Base-by-base conservation (phyloP, 2,113 vertebrate species). In the Picathartes gymnocephalus region DNA sequence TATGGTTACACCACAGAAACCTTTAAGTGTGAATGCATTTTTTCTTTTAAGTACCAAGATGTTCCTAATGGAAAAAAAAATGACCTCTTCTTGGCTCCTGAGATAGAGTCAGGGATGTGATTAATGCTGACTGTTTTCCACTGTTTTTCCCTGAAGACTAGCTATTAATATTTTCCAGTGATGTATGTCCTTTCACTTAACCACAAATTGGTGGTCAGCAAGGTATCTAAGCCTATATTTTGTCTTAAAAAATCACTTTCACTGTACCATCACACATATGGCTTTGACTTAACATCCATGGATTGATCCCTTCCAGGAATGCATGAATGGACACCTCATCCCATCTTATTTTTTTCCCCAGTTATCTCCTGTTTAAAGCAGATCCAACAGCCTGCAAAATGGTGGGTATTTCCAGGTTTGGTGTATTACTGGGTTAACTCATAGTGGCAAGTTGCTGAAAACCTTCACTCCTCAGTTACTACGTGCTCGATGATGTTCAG, bases 1-100 rank as follows among this genome's bases (percentile, higher is more conserved):
- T 96, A 97, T 96, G 94, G 92, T 96, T 97, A 97, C 95, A 91
- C 94, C 78, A 92, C 93, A 97, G 88, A 96, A 96, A 86, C 88
- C 93, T 96, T 96, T 92, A 96, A 96, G 96, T 97, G 92, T 90
- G 93, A 96, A 96, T 93, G 89, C 86, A 82, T 96, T 95, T 94
- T 95, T 94, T 95, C 90, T 86, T 85, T 92, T 95, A 94, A 97
- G 95, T 94, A 96, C 94, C 93, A 96, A 95, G 90, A 96, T 96
- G 92, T 97, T 97, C 93, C 78, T 92, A 87, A 96, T 82, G 87
- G 89, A 28, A 87, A 94, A 95, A 78, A 96, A 92, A 95, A 93
- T 95, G 92, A 97, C 95, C 95, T 72, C 93, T 93, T 90, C 89
- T 92, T 95, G 94, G 86, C 82, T 95, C 57, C 92, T 92, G 85